These are phyloP conservation scores for Lasioglossum vierecki DNA, from an alignment of 2,888 invertebrate genomes.

Conservation along the genomic window DNA sequence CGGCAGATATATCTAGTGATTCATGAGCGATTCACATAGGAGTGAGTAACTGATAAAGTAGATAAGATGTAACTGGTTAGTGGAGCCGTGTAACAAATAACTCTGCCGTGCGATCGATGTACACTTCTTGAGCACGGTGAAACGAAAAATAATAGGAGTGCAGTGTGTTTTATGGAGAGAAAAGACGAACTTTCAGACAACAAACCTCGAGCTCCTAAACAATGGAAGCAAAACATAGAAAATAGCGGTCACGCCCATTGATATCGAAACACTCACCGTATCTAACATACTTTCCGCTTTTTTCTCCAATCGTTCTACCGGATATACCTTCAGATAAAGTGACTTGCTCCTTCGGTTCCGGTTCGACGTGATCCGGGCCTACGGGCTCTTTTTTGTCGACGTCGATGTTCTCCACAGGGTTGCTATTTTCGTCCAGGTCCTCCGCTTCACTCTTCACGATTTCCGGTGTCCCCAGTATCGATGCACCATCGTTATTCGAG, in stretches of 20 bases:
- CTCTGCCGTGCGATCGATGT: neutral
- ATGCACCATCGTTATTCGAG: neutral
- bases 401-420: neutral
- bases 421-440: conserved; percentile 61
- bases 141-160: neutral
- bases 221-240: conserved; percentile 29
- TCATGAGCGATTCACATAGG: conserved; percentile 67
- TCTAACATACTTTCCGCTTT: conserved; percentile 77
- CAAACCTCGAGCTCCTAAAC: neutral
- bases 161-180: too few relatives aligned
- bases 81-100: conserved; percentile 24
- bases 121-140: neutral
- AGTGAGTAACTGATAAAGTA: conserved; percentile 79
- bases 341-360: conserved; percentile 4
- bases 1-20: conserved; percentile 59
- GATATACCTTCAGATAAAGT: conserved; percentile 38
- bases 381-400: neutral
- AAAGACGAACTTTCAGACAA: neutral
- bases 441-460: conserved; percentile 59
- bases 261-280: conserved; percentile 81
- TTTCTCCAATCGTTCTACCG: conserved; percentile 58
- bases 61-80: conserved; percentile 73
- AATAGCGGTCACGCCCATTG: conserved; percentile 78
- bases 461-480: neutral
- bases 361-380: neutral